Base-by-base conservation (phyloP, 2,797 vertebrate genomes). In the Pelobates cultripes region DNA sequence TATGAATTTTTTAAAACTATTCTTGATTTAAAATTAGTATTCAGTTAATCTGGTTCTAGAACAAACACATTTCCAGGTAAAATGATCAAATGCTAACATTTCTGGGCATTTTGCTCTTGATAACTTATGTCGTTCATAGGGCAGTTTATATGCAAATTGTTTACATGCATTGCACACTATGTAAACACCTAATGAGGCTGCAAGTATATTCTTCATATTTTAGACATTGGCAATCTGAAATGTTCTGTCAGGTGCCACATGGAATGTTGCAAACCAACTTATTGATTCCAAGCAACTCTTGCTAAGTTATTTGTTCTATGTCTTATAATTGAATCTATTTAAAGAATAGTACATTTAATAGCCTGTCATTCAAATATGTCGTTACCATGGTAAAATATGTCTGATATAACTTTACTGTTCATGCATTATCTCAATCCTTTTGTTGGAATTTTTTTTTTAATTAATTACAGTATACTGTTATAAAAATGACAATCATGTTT, bases 311-410 rank as follows among this genome's bases (percentile, higher is more conserved):
- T 79, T 64, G 44, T 63, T 28, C 15, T 64, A 28, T 73, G 71
- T 72, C 69, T 44, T 57, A 57, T 68, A 73, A 74, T 68, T 43
- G 78, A 57, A 68, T 60, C 60, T 68, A 60, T 68, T 68, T 60
- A 41, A 74, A 74, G 17, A 3, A 68, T 68, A 68, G 78, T 73
- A 80, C 72, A 55, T 43, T 68, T 73, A 73, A 73, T 74, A 13
- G 10, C 12, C 7, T 64, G 78, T 74, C 78, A 80, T n/a, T 80
- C 78, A 80, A 40, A 7, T 3, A 7, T 44, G 12, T 13, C 13
- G 78, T 80, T 74, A 14, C 63, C 71, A 80, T 80, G 71, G 78
- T 57, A 51, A 80, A 68, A 28, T 43, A 55, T 68, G 63, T 74
- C 64, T 68, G 43, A 73, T 64, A 53, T 43, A 79, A 72, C 17